phyloP scores from a whole-genome alignment of 2,797 vertebrate genomes.

The Sebastes vulpes region DNA sequence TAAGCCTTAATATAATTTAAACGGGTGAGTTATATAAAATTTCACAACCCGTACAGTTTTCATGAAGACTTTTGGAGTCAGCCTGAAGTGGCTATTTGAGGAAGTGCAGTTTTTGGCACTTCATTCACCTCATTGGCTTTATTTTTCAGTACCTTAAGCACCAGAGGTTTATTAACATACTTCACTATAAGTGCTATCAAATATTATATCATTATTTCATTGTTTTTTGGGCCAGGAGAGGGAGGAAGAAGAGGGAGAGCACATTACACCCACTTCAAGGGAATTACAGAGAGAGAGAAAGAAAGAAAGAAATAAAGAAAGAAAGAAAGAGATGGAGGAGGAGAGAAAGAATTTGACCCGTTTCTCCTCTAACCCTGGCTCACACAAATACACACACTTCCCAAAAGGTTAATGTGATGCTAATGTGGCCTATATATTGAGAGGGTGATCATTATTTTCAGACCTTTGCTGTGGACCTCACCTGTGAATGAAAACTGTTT shows the following conservation, averaged over 20 bases:
- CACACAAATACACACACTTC: neutral
- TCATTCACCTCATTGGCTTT: neutral
- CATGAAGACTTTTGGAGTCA: neutral
- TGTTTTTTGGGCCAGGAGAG: conserved; percentile 40
- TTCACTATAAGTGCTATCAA: neutral
- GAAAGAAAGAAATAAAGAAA: neutral
- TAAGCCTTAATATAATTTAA: too few species aligned
- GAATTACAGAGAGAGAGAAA: conserved; percentile 12
- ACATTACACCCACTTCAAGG: conserved; percentile 31
- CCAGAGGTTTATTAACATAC: neutral
- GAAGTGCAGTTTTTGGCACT: neutral
- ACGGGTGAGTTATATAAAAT: too few species aligned
- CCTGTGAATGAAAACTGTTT: conserved; percentile 32
- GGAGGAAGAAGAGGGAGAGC: neutral
- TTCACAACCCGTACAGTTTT: too few species aligned
- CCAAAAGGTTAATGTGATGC: conserved; percentile 76
- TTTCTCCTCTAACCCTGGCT: conserved; percentile 50
- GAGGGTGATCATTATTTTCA: conserved; percentile 68
- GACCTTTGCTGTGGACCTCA: conserved; percentile 51
- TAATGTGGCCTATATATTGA: conserved; percentile 71
- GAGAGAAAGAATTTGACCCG: conserved; percentile 44
- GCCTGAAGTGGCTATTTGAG: neutral
- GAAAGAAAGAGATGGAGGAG: neutral
- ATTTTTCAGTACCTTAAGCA: neutral
- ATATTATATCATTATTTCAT: neutral